These are phyloP conservation scores for Neoascia interrupta DNA, from an alignment of 2,888 invertebrate genomes.

Conservation along the genomic window DNA sequence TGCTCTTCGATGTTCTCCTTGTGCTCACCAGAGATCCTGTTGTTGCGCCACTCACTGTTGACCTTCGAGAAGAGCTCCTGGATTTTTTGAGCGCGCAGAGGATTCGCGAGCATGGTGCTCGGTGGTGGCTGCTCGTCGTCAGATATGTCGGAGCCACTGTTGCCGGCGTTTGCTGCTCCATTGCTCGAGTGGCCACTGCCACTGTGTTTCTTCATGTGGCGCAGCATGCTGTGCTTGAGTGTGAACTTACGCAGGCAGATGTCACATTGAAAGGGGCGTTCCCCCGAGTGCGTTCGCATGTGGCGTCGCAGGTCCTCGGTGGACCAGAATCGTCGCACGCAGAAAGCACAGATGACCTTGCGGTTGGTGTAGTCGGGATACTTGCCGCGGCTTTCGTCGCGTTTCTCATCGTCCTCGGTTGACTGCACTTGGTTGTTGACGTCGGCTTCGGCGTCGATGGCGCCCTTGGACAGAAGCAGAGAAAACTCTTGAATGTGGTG, in stretches of 20 bases:
- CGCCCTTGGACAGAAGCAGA: constrained; percentile 90
- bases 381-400: constrained; percentile 86
- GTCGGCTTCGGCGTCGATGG: constrained; percentile 83
- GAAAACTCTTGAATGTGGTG: constrained; percentile 89
- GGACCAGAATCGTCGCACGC: constrained; percentile 96
- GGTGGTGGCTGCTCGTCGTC: constrained; percentile 77
- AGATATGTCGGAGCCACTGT: constrained; percentile 78
- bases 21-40: constrained; percentile 74
- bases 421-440: constrained; percentile 72
- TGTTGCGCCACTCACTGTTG: constrained; percentile 75
- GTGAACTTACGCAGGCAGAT: constrained; percentile 93
- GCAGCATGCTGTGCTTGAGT: constrained; percentile 95
- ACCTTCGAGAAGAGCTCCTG: constrained; percentile 77
- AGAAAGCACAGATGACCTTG: constrained; percentile 95
- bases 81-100: constrained; percentile 75
- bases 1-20: constrained; percentile 75
- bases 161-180: constrained; percentile 71
- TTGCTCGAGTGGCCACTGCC: constrained; percentile 81
- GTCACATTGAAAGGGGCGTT: constrained; percentile 94
- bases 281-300: constrained; percentile 96
- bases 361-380: constrained; percentile 93
- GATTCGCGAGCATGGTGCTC: constrained; percentile 57
- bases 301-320: constrained; percentile 95
- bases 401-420: constrained; percentile 82
- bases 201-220: constrained; percentile 94